Evolutionary conservation across 1,140 invertebrate species (phyloP), one percentile per base, ranked within the genome.

Genomic region (Hylyphantes graminicola): DNA sequence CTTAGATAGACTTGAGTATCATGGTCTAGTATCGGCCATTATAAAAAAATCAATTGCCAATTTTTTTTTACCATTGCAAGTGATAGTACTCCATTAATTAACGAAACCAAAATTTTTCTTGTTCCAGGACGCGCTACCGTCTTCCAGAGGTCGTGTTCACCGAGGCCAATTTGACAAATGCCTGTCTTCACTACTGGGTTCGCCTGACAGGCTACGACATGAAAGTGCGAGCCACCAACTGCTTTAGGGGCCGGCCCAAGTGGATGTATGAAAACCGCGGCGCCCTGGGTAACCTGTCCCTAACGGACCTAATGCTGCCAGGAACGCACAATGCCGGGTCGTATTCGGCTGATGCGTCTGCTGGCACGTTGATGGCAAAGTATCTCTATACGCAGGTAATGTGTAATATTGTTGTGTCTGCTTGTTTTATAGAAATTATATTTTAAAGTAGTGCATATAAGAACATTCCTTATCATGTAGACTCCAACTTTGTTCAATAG

Each of bases 271-370:
- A 86, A 7, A 10, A 13, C 7, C 17, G 74, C 2, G n/a, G 64
- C 0, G 3, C 35, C 0, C 48, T 93, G 55, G 92, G 90, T 21
- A 89, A 89, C 81, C 87, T 92, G 17, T 89, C 91, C 12, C 89
- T 94, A n/a, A 90, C 90, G 3, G 90, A 90, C 9, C 86, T 94
- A 3, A 90, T 94, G 87, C 90, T 94, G 68, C 93, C 93, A 21
- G 93, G 93, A 5, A 93, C 93, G 0, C 93, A 94, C 87, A 94
- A 94, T 88, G 93, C 93, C 1, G 93, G 93, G 19, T 92, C 92
- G 55, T 93, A 92, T 87, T 88, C 86, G 17, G 87, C 89, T 83
- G 89, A 88, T 77, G 55, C 91, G 3, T 87, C 92, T 0, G 90
- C 90, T 0, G 91, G 90, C 86, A 92, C 91, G 50, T 88, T 91